phyloP scores from a whole-genome alignment of 30 jellyfish, hydroid and myxozoan genomes.

The Kudoa iwatai region DNA sequence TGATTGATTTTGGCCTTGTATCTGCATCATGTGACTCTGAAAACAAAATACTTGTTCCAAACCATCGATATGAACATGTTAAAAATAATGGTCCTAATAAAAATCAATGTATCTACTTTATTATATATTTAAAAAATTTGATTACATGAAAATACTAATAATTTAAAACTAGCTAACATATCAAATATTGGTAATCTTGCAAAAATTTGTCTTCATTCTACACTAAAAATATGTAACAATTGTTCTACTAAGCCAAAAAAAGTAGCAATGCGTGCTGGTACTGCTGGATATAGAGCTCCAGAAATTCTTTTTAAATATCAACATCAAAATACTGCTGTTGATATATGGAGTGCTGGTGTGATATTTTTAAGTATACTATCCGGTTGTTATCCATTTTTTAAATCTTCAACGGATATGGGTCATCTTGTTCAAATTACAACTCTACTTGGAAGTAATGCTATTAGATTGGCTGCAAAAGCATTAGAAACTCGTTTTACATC shows the following conservation, averaged over 20 bases:
- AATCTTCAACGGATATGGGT: constrained; percentile 39
- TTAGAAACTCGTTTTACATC: too few species aligned
- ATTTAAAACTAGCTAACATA: too few species aligned
- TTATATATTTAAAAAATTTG: too few species aligned
- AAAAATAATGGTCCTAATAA: too few species aligned
- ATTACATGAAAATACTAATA: too few species aligned
- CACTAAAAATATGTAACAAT: neutral
- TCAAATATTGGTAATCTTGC: too few species aligned
- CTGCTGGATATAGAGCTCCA: constrained; percentile 93
- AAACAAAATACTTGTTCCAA: too few species aligned
- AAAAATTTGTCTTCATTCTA: constrained; percentile 1
- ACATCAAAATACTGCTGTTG: constrained; percentile 84
- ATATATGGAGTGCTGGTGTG: constrained; percentile 88
- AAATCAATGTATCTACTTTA: too few species aligned
- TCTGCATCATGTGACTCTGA: too few species aligned
- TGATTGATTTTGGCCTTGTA: constrained; percentile 83
- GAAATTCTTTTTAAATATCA: constrained; percentile 49
- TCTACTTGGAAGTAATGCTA: constrained; percentile 42
- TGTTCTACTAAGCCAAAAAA: constrained; percentile 41
- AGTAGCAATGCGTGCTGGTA: constrained; percentile 92
- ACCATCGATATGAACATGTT: too few species aligned
- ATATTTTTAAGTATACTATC: constrained; percentile 27
- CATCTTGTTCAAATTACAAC: constrained; percentile 39
- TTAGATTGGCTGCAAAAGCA: too few species aligned
- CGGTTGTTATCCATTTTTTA: constrained; percentile 87